Percentiles rank a stretch among this genome's conserved stretches.
These are phyloP conservation scores for Channa striata DNA, from an alignment of 2,797 vertebrate species.

Conservation along the genomic window DNA sequence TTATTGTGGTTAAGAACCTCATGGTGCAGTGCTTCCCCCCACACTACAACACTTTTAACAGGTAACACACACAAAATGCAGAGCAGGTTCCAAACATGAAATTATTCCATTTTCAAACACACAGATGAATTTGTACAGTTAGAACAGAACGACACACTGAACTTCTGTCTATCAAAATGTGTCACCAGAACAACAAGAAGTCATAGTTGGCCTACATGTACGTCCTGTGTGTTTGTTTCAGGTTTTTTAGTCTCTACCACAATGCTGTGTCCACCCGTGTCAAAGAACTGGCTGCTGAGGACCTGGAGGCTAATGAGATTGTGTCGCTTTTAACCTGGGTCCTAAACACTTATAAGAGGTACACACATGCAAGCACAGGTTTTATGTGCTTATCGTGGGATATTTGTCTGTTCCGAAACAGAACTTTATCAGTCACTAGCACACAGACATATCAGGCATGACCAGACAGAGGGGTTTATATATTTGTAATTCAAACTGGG, in stretches of 20 bases:
- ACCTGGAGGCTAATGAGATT: conserved; percentile 96
- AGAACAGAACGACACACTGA: too few relatives aligned
- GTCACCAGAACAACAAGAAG: neutral
- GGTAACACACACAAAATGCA: conserved; percentile 27
- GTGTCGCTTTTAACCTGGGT: conserved; percentile 97
- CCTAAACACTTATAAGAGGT: conserved; percentile 97
- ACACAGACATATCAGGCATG: neutral
- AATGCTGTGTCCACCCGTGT: conserved; percentile 89
- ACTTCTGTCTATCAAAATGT: neutral
- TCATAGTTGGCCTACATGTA: too few relatives aligned
- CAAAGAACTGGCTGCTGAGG: conserved; percentile 92
- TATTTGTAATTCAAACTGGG: neutral
- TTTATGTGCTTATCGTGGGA: too few relatives aligned
- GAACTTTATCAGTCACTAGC: neutral
- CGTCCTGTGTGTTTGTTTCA: conserved; percentile 57
- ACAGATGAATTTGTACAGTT: neutral
- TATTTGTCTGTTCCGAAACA: too few relatives aligned
- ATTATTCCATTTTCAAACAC: too few relatives aligned
- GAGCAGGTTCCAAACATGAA: too few relatives aligned
- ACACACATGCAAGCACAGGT: conserved; percentile 9
- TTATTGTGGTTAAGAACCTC: conserved; percentile 92
- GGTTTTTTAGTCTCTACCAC: conserved; percentile 92
- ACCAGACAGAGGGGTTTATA: neutral
- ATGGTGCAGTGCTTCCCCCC: conserved; percentile 96
- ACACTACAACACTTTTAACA: conserved; percentile 92